Base-by-base conservation (phyloP, 1,140 invertebrate genomes). In the Homalodisca vitripennis region DNA sequence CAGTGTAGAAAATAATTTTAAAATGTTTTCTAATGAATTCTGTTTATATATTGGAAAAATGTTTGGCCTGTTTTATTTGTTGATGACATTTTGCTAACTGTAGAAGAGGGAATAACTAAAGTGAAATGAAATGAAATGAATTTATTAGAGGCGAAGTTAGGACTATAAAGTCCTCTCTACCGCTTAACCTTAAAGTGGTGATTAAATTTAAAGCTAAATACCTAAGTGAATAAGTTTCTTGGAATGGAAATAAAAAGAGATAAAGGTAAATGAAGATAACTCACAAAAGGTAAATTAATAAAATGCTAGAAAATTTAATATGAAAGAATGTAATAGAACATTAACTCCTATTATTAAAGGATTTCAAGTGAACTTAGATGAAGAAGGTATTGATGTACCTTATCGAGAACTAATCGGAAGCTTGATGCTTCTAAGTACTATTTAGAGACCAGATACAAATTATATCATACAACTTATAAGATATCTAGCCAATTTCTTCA, bases 401-500 rank as follows among this genome's bases (percentile, higher is more conserved):
- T 14, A 51, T n/a, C 30, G 20, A 41, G 47, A 64, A 68, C n/a
- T 41, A 46, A 62, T 20, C 12, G 20, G 27, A n/a, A 27, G n/a
- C 17, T 68, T n/a, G 24, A 31, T n/a, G 55, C n/a, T 22, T 62
- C 71, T 47, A 67, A 34, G 63, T 1, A 64, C 48, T 17, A 57
- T 24, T 20, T 71, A 14, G 68, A 66, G 77, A 24, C 64, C 70
- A 26, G 78, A 26, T 74, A 72, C 62, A n/a, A n/a, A n/a, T n/a
- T n/a, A n/a, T n/a, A n/a, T n/a, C n/a, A n/a, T n/a, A n/a, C n/a
- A n/a, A n/a, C n/a, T n/a, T n/a, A n/a, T n/a, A n/a, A n/a, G n/a
- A n/a, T n/a, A 30, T 67, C 76, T 51, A 74, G 34, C 72, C 74
- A 14, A 75, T 68, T n/a, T n/a, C n/a, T n/a, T n/a, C n/a, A n/a